Conservation (phyloP, 2,888 invertebrate species). For the Drosophila percnosoma region DNA sequence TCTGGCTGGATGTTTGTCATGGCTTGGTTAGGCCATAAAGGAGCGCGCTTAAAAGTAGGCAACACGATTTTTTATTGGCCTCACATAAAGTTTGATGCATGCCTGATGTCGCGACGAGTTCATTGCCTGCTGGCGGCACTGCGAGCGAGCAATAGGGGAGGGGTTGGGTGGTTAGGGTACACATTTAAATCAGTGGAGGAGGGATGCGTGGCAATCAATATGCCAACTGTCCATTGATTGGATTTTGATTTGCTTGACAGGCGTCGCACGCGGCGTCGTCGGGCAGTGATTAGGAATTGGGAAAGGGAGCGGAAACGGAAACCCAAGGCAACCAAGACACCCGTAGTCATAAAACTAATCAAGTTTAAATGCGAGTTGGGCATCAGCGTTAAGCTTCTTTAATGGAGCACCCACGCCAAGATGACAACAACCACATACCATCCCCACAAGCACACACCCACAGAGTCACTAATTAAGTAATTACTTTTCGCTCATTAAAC, state of each 20-base stretch:
- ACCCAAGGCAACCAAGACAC: neutral
- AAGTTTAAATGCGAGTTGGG: slow-evolving; percentile 74
- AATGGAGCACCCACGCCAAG: slow-evolving; percentile 45
- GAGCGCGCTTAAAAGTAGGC: slow-evolving; percentile 70
- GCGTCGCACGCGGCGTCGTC: slow-evolving; percentile 21
- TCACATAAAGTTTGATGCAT: slow-evolving; percentile 36
- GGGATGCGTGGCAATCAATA: slow-evolving; percentile 59
- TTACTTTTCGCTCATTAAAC: slow-evolving; percentile 80
- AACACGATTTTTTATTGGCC: slow-evolving; percentile 53
- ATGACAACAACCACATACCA: slow-evolving; percentile 16
- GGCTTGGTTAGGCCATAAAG: slow-evolving; percentile 44
- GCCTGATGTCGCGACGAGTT: slow-evolving; percentile 14
- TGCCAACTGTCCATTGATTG: slow-evolving; percentile 74
- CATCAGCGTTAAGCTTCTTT: slow-evolving; percentile 70
- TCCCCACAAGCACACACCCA: slow-evolving; percentile 21
- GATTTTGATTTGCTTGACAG: slow-evolving; percentile 71
- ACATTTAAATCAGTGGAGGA: neutral
- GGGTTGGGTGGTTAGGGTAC: too few relatives aligned
- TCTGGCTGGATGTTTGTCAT: neutral
- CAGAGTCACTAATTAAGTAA: slow-evolving; percentile 76
- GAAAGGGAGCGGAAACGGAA: neutral
- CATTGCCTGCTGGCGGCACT: slow-evolving; percentile 2
- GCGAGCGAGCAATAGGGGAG: neutral
- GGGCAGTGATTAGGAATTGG: slow-evolving; percentile 47
- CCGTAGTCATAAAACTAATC: slow-evolving; percentile 70